Conservation (phyloP, 30 jellyfish, hydroid and myxozoan species). For the Turritopsis dohrnii region DNA sequence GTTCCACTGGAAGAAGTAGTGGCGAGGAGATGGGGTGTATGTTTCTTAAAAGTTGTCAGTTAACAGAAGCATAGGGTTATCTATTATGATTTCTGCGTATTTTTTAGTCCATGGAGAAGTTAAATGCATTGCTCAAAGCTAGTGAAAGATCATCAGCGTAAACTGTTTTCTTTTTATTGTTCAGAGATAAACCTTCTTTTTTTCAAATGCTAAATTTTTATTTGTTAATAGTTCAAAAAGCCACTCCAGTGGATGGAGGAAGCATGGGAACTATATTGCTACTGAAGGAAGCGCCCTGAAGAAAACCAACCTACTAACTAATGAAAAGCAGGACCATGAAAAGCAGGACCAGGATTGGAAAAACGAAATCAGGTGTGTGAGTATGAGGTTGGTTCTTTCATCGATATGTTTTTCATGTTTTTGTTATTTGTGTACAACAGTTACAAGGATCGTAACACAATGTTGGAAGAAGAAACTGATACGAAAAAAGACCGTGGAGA, state of each 20-base stretch:
- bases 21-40: conserved; percentile 84
- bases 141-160: conserved; percentile 54
- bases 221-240: not conserved
- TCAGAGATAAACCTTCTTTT: too few species aligned
- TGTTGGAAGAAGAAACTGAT: not conserved
- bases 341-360: too few species aligned
- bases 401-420: too few species aligned
- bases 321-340: not conserved
- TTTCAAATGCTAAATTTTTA: not conserved
- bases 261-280: not conserved
- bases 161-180: not conserved
- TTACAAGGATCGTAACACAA: too few species aligned
- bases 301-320: not conserved
- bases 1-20: conserved; percentile 78
- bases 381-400: too few species aligned
- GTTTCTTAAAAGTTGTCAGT: conserved; percentile 9
- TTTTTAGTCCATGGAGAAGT: conserved; percentile 75
- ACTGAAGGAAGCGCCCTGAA: not conserved
- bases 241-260: not conserved
- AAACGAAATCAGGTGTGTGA: not conserved
- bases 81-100: not conserved
- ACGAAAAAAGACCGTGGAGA: not conserved
- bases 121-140: conserved; percentile 58
- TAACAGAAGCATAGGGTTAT: not conserved
- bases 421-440: too few species aligned